These are phyloP conservation scores for Acanthopagrus latus DNA, from an alignment of 2,797 vertebrate species.

Conservation along the genomic window DNA sequence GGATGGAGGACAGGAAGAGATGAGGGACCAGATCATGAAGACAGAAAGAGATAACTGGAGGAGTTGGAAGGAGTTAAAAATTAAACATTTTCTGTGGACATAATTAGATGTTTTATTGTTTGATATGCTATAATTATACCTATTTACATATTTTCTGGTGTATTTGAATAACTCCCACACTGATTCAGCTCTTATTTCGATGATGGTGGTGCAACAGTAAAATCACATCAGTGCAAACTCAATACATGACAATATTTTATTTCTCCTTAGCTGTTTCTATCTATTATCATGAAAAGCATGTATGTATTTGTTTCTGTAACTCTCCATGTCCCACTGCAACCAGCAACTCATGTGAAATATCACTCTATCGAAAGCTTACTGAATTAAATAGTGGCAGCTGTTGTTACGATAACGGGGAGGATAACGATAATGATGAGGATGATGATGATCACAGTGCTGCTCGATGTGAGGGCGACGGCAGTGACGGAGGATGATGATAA, in stretches of 20 bases:
- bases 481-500: slow-evolving; percentile 42
- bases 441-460: slow-evolving; percentile 34
- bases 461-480: slow-evolving; percentile 24
- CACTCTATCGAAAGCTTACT: slow-evolving; percentile 1
- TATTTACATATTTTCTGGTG: slow-evolving; percentile 13
- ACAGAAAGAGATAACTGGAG: background rate
- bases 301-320: slow-evolving; percentile 7
- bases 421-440: slow-evolving; percentile 43
- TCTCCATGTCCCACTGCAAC: slow-evolving; percentile 9
- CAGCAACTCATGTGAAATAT: slow-evolving; percentile 17
- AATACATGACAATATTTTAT: background rate
- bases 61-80: background rate
- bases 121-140: slow-evolving; percentile 2
- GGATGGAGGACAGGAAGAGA: background rate
- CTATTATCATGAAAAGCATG: background rate
- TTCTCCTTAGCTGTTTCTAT: background rate
- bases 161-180: background rate
- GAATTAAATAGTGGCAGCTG: slow-evolving; percentile 43
- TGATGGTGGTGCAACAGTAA: background rate
- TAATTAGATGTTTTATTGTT: slow-evolving; percentile 4
- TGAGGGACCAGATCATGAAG: background rate
- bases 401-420: slow-evolving; percentile 39
- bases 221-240: background rate
- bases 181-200: background rate
- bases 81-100: background rate